phyloP scores from a whole-genome alignment of 2,797 vertebrate species.

The Cossypha dichroa region DNA sequence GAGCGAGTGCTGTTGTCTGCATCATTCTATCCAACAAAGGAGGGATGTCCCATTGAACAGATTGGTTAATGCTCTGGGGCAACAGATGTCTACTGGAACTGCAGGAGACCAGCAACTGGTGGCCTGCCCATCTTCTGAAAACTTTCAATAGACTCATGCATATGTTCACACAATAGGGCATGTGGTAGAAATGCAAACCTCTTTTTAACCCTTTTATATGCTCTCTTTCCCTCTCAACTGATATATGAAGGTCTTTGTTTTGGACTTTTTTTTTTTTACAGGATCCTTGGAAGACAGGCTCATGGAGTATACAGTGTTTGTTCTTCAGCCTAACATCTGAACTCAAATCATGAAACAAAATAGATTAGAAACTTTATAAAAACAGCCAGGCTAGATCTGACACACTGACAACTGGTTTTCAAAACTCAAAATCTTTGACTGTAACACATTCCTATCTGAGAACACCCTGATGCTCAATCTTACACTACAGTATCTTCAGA shows the following conservation, averaged over 20 bases:
- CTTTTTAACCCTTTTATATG: constrained; percentile 79
- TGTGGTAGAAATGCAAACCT: constrained; percentile 81
- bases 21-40: constrained; percentile 77
- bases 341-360: constrained; percentile 29
- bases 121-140: constrained; percentile 84
- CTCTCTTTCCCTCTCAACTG: constrained; percentile 58
- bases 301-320: constrained; percentile 2
- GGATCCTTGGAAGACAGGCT: constrained; percentile 58
- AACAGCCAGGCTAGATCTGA: neutral
- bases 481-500: neutral
- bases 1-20: constrained; percentile 76
- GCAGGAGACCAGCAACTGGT: constrained; percentile 92
- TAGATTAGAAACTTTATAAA: constrained; percentile 10
- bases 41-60: constrained; percentile 83
- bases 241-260: constrained; percentile 70
- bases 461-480: neutral
- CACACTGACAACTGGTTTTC: neutral
- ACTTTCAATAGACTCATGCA: constrained; percentile 86
- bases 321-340: constrained; percentile 45
- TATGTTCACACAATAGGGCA: constrained; percentile 88
- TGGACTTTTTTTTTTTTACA: neutral
- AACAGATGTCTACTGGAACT: constrained; percentile 94
- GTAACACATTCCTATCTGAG: neutral
- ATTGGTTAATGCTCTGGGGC: constrained; percentile 83
- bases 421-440: neutral